Conservation (phyloP, 2,113 vertebrate genomes). For the Tauraco erythrolophus region DNA sequence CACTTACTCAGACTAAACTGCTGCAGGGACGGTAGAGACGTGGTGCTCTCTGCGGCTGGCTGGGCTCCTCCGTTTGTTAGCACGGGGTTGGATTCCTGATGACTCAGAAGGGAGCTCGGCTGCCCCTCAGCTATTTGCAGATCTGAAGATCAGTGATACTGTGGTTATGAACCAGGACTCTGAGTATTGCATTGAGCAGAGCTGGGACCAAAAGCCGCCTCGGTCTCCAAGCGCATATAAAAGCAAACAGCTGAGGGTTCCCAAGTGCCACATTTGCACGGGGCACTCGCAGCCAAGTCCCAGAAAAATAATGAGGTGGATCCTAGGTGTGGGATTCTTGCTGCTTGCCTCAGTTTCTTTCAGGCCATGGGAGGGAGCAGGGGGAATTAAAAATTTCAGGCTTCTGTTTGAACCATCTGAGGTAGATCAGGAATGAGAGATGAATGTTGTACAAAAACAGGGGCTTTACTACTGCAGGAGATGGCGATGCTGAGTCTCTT, state of each 20-base stretch:
- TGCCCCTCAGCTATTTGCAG: slow-evolving; percentile 17
- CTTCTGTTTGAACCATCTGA: not conserved
- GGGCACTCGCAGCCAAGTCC: not conserved
- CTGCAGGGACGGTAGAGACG: not conserved
- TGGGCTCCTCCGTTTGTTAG: rapidly evolving
- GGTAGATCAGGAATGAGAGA: not conserved
- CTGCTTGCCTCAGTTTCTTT: slow-evolving; percentile 1
- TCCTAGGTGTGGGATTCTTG: not conserved
- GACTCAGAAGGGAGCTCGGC: not conserved
- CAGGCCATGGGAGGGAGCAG: not conserved
- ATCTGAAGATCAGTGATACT: not conserved
- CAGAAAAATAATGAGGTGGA: not conserved
- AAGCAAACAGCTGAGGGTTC: not conserved
- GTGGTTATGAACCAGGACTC: not conserved
- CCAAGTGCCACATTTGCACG: not conserved
- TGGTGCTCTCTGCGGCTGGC: not conserved
- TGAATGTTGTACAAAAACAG: not conserved
- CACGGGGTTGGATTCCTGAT: not conserved
- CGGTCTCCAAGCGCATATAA: not conserved
- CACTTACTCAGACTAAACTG: not conserved
- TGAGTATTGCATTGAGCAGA: not conserved
- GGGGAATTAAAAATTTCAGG: not conserved
- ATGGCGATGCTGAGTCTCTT: not conserved
- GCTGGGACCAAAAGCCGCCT: not conserved
- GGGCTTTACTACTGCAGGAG: not conserved